These are phyloP conservation scores for Athalia rosae DNA, from an alignment of 2,888 invertebrate species.

Conservation along the genomic window DNA sequence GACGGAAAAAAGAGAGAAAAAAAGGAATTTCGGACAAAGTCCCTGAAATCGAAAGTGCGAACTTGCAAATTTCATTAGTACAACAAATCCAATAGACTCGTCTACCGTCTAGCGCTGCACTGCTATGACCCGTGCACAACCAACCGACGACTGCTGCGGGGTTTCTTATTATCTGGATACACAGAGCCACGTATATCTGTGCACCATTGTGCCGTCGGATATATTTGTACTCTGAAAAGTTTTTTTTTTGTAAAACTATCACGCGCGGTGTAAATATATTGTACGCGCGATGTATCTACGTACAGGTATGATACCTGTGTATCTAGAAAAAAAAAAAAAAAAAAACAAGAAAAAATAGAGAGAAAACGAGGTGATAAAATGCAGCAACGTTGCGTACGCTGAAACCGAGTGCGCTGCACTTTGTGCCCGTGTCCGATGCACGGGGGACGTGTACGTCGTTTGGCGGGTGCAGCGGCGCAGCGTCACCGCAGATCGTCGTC, in stretches of 20 bases:
- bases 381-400: too few species aligned
- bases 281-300: too few species aligned
- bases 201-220: neutral
- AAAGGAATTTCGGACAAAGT: neutral
- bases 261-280: too few species aligned
- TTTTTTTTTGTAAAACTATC: neutral
- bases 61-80: constrained; percentile 58
- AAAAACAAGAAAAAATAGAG: neutral
- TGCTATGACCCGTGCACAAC: too few species aligned
- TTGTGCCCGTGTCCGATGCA: too few species aligned
- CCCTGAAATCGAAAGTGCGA: neutral
- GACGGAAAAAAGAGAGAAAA: neutral
- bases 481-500: too few species aligned
- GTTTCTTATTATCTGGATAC: constrained; percentile 33
- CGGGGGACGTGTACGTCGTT: too few species aligned
- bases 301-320: too few species aligned
- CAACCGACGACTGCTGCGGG: constrained; percentile 1
- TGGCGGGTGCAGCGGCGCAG: too few species aligned
- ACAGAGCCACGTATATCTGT: neutral
- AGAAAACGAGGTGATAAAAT: neutral
- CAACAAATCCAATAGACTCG: constrained; percentile 59
- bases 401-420: too few species aligned
- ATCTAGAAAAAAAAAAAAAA: neutral
- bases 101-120: neutral
- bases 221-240: neutral